phyloP scores from a whole-genome alignment of 2,797 vertebrate species.

The Alectoris magna region DNA sequence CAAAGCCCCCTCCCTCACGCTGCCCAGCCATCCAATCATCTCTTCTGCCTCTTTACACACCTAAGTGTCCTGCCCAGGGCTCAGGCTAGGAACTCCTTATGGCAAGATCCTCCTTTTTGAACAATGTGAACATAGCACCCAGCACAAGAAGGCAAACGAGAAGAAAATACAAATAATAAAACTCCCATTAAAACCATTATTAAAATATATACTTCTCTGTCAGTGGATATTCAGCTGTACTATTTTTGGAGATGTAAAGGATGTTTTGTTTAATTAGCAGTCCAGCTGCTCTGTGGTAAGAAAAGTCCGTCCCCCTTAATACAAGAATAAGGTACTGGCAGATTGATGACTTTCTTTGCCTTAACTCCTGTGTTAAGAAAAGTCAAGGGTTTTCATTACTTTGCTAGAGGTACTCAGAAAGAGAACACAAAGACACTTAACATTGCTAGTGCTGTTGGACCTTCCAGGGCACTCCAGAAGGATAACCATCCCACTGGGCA shows the following conservation, averaged over 20 bases:
- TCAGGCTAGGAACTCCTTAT: neutral
- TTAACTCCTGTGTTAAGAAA: neutral
- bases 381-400: neutral
- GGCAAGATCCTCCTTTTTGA: neutral
- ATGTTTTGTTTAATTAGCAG: neutral
- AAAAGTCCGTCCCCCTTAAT: neutral
- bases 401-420: neutral
- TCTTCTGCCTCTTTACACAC: neutral
- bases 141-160: neutral
- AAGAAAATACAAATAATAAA: neutral
- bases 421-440: neutral
- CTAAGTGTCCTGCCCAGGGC: neutral
- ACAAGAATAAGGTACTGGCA: neutral
- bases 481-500: neutral
- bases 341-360: neutral
- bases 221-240: neutral
- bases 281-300: neutral
- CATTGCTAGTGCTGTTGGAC: neutral
- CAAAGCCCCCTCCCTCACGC: neutral
- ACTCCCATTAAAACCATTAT: neutral
- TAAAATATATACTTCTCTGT: neutral
- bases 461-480: neutral
- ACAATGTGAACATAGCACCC: neutral
- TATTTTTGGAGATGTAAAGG: neutral
- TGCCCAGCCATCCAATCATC: neutral